Evolutionary conservation across 2,888 invertebrate genomes (phyloP), one percentile per base, ranked within the genome.

Genomic region (Andrena fulva): DNA sequence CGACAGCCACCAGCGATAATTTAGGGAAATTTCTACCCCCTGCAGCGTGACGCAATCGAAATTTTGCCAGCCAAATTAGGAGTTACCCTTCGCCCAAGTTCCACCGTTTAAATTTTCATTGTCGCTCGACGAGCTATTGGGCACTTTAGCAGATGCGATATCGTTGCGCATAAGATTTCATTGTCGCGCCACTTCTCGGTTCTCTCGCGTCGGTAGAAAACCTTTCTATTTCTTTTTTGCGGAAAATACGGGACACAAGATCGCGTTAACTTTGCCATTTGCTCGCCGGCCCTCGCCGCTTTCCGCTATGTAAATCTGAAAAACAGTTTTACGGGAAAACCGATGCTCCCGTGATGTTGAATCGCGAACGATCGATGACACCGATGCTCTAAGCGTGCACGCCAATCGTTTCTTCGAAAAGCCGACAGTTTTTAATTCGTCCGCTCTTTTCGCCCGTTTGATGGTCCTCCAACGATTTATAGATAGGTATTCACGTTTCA

Each of bases 1-100:
- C 76, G 56, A 20, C 64, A 48, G 71, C 64, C 64, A 10, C 29
- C 24, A 33, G 63, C 71, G 66, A 64, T 77, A 77, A 77, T 77
- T 63, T 66, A 24, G 27, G 33, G 59, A 31, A 71, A 71, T 56
- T 56, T 6, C 33, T n/a, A 24, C 48, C 29, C 29, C 54, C 42
- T 16, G 42, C 42, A 42, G 35, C 16, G 20, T 48, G 20, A 54
- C 10, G 64, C 52, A 10, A 12, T 50, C 50, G 56, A 64, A 64
- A 59, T 76, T 63, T n/a, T 60, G 10, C 24, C 50, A 63, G 52
- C 42, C 54, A 52, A 69, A 69, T 76, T 76, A 69, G 42, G 54
- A 76, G 29, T 69, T 35, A 62, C 42, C n/a, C 33, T 31, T 27
- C 24, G 24, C 7, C 52, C 54, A 76, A 69, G 20, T 76, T 63